Evolutionary conservation across 2,888 invertebrate species (phyloP), one percentile per base, ranked within the genome.

Genomic region (Laspeyria flexula): DNA sequence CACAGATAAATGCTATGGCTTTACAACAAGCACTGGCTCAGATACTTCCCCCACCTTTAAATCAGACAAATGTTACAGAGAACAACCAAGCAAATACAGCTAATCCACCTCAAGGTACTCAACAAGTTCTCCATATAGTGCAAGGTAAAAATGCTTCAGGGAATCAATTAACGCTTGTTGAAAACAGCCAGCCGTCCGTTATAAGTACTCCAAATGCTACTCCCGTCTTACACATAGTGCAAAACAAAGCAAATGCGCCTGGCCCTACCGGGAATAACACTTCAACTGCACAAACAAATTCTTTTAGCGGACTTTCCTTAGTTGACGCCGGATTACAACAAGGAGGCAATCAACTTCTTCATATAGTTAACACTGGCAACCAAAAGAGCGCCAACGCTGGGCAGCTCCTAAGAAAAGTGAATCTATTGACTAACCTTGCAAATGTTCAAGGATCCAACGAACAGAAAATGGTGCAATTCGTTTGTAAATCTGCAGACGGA

Each of bases 401-500:
- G 1, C 93, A 92, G 51, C 63, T 93, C 9, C 62, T 93, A 4
- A 92, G 93, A 74, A 79, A 92, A 60, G 93, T 93, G 0, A 93
- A 93, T 64, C 80, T 93, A 25, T 65, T 93, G 16, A 93, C 92
- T 0, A 93, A 92, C 72, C 72, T 92, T 1, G 73, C 89, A 1
- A 93, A 91, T 64, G 85, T 85, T 5, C 92, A 92, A 79, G 92
- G 91, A 15, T 77, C 85, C 3, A 91, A 85, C 60, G 93, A 93
- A 55, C 92, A 93, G 62, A 93, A 93, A 75, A 92, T 93, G 90
- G 91, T 94, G 18, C 94, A 94, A 67, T 94, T 94, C 72, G 93
- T 95, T 35, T 95, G 94, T 71, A 95, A 95, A 81, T 94, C 95
- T 30, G 86, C 93, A 12, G 94, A 94, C 65, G 93, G 93, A 7